These are phyloP conservation scores for Gastrophysa polygoni DNA, from an alignment of 2,888 invertebrate genomes.

Conservation along the genomic window DNA sequence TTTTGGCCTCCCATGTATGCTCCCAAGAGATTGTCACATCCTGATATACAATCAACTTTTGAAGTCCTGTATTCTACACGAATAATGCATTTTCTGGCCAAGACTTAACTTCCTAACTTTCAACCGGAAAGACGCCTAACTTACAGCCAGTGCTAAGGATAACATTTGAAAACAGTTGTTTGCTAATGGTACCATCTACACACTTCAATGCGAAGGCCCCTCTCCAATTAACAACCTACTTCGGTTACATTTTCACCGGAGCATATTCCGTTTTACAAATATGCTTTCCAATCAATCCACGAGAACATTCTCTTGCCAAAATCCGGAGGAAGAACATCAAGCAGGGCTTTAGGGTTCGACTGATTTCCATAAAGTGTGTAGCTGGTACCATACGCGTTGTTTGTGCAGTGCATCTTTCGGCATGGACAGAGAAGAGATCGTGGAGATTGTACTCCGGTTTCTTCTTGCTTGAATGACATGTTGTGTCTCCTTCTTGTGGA, in stretches of 20 bases:
- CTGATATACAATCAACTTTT: too few relatives aligned
- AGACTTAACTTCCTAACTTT: too few relatives aligned
- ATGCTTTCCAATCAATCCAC: conserved; percentile 38
- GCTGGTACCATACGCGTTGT: neutral
- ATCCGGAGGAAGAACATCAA: conserved; percentile 19
- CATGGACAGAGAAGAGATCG: conserved; percentile 46
- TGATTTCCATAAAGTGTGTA: too few relatives aligned
- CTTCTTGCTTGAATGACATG: conserved; percentile 23
- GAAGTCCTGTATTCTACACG: too few relatives aligned
- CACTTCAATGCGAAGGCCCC: conserved; percentile 9
- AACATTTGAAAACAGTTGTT: too few relatives aligned
- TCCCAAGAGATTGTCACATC: too few relatives aligned
- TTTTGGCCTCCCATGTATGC: too few relatives aligned
- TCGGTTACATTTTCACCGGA: conserved; percentile 35
- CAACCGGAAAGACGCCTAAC: too few relatives aligned
- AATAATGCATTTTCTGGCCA: too few relatives aligned
- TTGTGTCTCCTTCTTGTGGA: neutral
- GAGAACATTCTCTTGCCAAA: conserved; percentile 25
- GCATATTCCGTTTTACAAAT: conserved; percentile 38
- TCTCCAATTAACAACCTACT: conserved; percentile 22
- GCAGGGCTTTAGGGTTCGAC: neutral
- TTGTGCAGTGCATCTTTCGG: conserved; percentile 19
- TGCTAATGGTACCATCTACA: conserved; percentile 27
- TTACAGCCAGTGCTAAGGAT: too few relatives aligned
- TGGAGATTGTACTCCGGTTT: conserved; percentile 40